Conservation (phyloP, 2,888 invertebrate species). For the Sepiola atlantica region DNA sequence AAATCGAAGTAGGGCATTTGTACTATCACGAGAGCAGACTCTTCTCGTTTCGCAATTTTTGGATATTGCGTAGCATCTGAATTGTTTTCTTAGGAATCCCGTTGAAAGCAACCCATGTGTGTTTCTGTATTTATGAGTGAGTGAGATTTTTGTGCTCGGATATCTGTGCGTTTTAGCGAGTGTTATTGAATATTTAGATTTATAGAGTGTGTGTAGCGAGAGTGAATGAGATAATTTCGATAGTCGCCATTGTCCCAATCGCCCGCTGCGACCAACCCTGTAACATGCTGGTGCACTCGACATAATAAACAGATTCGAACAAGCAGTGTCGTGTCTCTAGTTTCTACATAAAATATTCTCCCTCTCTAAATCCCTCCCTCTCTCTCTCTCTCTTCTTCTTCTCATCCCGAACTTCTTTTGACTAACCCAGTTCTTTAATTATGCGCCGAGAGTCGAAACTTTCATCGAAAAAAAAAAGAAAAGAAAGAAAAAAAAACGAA, state of each 20-base stretch:
- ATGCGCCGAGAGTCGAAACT: neutral
- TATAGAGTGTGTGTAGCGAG: neutral
- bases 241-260: neutral
- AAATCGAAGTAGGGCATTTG: no score
- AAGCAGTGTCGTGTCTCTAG: neutral
- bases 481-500: neutral
- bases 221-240: neutral
- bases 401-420: neutral
- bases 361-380: neutral
- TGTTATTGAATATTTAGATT: no score
- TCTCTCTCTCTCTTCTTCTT: neutral
- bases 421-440: conserved; percentile 12
- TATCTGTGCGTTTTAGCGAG: no score
- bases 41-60: no score
- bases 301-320: conserved; percentile 9
- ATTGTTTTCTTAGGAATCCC: no score
- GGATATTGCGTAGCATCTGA: no score
- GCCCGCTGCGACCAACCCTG: neutral
- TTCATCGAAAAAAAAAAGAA: neutral
- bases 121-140: no score
- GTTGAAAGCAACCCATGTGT: no score
- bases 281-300: neutral
- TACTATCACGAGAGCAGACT: no score
- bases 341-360: neutral
- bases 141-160: no score